Conservation (phyloP, 2,888 invertebrate genomes). For the Drosophila infuscata region DNA sequence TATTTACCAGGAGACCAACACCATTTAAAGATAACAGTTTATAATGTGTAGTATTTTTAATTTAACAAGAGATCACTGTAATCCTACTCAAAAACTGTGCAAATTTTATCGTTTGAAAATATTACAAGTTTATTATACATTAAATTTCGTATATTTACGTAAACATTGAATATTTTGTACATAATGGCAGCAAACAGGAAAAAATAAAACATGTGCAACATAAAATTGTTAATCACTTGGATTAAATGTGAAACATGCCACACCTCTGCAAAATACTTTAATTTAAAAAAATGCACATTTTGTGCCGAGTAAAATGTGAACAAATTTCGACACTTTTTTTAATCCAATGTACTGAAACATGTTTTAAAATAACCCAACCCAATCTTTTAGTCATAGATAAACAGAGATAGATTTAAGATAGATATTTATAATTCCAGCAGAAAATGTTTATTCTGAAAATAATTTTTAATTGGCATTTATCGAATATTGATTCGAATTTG, state of each 20-base stretch:
- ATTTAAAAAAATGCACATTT: not conserved
- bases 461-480: conserved; percentile 11
- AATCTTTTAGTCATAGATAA: conserved; percentile 2
- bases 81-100: conserved; percentile 5
- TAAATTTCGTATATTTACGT: conserved; percentile 62
- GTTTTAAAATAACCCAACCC: not conserved
- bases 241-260: conserved; percentile 21
- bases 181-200: conserved; percentile 10
- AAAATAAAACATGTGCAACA: conserved; percentile 44
- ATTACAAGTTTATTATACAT: conserved; percentile 40
- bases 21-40: not conserved
- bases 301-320: not conserved
- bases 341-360: not conserved
- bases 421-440: not conserved
- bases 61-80: not conserved
- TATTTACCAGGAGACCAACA: not conserved
- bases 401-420: not conserved
- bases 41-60: not conserved
- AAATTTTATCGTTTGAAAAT: conserved; percentile 33
- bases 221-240: conserved; percentile 34
- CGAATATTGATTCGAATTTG: conserved; percentile 7
- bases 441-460: conserved; percentile 6
- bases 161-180: conserved; percentile 62
- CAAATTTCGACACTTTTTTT: not conserved
- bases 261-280: conserved; percentile 21